phyloP scores from a whole-genome alignment of 2,797 vertebrate genomes.

The Avahi laniger region DNA sequence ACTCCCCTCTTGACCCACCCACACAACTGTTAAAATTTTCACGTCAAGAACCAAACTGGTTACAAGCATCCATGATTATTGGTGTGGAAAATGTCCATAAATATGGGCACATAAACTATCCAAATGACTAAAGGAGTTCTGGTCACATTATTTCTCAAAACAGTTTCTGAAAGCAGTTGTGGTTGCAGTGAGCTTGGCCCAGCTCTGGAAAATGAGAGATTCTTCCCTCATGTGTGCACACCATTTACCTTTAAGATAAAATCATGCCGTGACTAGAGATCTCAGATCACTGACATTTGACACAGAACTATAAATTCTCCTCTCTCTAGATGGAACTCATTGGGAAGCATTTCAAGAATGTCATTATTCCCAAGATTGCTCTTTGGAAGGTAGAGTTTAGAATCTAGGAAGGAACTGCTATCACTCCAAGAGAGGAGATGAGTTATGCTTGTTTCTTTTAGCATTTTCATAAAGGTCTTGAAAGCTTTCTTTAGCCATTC shows the following conservation, averaged over 20 bases:
- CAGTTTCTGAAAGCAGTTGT: constrained; percentile 27
- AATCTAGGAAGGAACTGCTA: constrained; percentile 40
- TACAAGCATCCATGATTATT: constrained; percentile 59
- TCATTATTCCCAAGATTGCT: constrained; percentile 56
- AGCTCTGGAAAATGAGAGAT: neutral
- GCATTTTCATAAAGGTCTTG: neutral
- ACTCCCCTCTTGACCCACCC: constrained; percentile 75
- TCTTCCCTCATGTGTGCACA: constrained; percentile 36
- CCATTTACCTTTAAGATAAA: constrained; percentile 58
- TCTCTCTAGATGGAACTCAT: constrained; percentile 44
- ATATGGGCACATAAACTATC: constrained; percentile 43
- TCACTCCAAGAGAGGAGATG: neutral
- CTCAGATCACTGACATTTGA: constrained; percentile 63
- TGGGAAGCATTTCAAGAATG: constrained; percentile 70
- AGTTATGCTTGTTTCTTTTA: constrained; percentile 41
- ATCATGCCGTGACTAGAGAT: constrained; percentile 30
- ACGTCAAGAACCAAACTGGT: constrained; percentile 48
- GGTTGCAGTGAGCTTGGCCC: neutral
- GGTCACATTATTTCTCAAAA: constrained; percentile 51
- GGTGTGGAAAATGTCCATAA: constrained; percentile 68
- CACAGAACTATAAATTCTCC: constrained; percentile 65
- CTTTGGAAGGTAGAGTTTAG: constrained; percentile 43
- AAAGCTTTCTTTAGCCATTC: neutral
- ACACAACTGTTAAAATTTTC: constrained; percentile 78
- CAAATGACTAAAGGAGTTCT: constrained; percentile 49